phyloP scores from a whole-genome alignment of 2,113 vertebrate genomes.

The Dicrurus megarhynchus region DNA sequence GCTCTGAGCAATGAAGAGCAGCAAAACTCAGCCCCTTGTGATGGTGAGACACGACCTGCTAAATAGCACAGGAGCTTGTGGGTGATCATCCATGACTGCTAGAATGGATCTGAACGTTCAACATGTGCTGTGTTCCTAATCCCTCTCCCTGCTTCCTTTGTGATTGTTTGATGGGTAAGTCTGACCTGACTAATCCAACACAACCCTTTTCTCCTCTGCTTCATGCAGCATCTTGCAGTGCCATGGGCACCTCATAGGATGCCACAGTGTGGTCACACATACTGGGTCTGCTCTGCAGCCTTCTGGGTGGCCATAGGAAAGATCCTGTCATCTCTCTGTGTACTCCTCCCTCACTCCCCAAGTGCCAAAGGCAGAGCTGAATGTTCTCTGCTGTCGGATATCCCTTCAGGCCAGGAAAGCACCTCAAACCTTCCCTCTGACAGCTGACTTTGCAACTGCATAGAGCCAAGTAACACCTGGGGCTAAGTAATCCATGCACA shows the following conservation, averaged over 20 bases:
- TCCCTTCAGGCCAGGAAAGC: not conserved
- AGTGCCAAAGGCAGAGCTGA: not conserved
- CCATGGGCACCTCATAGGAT: rapidly evolving
- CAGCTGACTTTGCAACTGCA: not conserved
- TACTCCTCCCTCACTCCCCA: not conserved
- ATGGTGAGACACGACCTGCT: rapidly evolving
- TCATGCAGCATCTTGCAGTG: not conserved
- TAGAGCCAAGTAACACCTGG: not conserved
- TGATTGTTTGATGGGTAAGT: not conserved
- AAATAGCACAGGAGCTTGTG: not conserved
- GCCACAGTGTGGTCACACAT: not conserved
- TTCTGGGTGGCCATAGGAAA: not conserved
- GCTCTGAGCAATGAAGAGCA: not conserved
- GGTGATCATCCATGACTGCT: not conserved
- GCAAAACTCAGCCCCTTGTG: not conserved
- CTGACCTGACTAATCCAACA: not conserved
- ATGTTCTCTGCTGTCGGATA: not conserved
- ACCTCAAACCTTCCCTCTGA: not conserved
- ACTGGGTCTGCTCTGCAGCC: rapidly evolving
- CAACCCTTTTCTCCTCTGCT: not conserved
- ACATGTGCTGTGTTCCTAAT: not conserved
- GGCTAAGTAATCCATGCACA: not conserved
- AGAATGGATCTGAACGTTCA: not conserved
- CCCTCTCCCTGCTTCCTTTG: not conserved
- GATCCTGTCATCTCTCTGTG: not conserved